phyloP scores from a whole-genome alignment of 2,888 invertebrate genomes.

The Labia minor region DNA sequence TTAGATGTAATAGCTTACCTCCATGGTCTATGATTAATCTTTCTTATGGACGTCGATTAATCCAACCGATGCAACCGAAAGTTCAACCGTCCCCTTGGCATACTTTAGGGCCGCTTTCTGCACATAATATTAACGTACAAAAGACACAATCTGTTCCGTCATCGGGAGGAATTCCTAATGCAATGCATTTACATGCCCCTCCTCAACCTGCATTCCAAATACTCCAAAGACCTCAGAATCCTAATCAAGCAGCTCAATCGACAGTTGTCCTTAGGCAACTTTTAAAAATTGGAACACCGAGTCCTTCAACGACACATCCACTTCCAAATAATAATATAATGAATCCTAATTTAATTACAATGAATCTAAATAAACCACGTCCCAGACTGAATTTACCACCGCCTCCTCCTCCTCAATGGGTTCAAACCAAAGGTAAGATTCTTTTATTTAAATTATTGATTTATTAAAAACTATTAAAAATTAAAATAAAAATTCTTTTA shows the following conservation, averaged over 20 bases:
- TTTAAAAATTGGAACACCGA: neutral
- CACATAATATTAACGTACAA: neutral
- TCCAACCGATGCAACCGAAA: constrained; percentile 27
- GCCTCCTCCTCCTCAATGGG: neutral
- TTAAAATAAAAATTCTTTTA: no score
- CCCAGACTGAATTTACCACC: neutral
- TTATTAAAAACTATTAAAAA: no score
- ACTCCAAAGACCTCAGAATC: neutral
- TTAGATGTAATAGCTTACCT: constrained; percentile 37
- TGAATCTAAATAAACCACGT: neutral
- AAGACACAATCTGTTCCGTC: neutral
- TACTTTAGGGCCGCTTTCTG: constrained; percentile 26
- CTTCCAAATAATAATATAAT: neutral
- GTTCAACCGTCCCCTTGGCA: constrained; percentile 28
- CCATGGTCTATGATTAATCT: constrained; percentile 48
- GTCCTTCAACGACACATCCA: neutral
- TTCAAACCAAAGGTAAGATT: neutral
- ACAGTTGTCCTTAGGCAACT: neutral
- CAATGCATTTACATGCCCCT: constrained; percentile 1
- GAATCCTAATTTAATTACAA: neutral
- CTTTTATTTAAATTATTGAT: neutral
- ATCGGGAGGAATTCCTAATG: neutral
- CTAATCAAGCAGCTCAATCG: neutral
- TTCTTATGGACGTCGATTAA: constrained; percentile 42
- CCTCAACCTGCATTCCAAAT: neutral